A percentile compares a stretch with the other conserved stretches of the same genome.
Conservation (phyloP, 2,797 vertebrate genomes). For the Dendrocincla tyrannina region DNA sequence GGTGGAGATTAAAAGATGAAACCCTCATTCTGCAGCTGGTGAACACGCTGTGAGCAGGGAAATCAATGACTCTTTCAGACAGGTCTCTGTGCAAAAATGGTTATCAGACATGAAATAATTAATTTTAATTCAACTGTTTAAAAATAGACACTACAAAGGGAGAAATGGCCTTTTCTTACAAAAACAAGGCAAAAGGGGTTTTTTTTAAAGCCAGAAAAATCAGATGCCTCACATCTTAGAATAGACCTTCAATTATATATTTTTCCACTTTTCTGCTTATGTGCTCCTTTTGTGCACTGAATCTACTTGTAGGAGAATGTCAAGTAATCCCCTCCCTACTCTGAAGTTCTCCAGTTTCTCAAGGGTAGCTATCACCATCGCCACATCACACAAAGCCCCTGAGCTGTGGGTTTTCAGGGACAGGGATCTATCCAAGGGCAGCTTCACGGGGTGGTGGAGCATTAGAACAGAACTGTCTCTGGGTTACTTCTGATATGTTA, state of each 20-base stretch:
- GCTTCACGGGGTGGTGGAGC: neutral
- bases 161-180: neutral
- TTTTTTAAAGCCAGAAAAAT: neutral
- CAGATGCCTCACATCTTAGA: neutral
- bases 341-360: neutral
- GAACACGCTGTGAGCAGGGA: neutral
- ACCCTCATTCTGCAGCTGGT: neutral
- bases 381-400: rapidly evolving
- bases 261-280: neutral
- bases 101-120: slow-evolving; percentile 18
- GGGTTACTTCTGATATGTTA: neutral
- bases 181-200: neutral
- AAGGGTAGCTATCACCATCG: neutral
- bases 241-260: neutral
- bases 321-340: neutral
- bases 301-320: neutral
- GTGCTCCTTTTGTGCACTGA: neutral
- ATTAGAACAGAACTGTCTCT: neutral
- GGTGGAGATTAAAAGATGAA: slow-evolving; percentile 39
- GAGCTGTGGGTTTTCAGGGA: neutral
- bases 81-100: neutral
- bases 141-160: neutral
- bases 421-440: neutral
- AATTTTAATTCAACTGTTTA: slow-evolving; percentile 19
- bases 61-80: slow-evolving; percentile 26